Conservation (phyloP, 2,113 vertebrate genomes). For the Myxocyprinus asiaticus region DNA sequence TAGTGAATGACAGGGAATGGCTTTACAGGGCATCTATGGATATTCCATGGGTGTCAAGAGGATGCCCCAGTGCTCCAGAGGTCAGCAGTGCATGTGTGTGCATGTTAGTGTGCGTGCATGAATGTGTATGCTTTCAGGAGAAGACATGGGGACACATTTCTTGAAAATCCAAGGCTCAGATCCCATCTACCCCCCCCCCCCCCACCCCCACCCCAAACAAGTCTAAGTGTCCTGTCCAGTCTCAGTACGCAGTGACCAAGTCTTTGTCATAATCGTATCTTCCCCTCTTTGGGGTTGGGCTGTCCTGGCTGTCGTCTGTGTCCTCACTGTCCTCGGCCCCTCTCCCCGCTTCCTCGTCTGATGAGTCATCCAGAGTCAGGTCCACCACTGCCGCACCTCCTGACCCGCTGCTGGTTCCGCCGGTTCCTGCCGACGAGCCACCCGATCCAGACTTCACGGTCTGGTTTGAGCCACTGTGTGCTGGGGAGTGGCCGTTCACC, state of each 20-base stretch:
- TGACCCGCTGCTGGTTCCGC: slow-evolving; percentile 58
- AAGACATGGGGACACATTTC: slow-evolving; percentile 62
- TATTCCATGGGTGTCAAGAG: slow-evolving; percentile 60
- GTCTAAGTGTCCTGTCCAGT: slow-evolving; percentile 64
- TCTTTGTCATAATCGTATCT: slow-evolving; percentile 94
- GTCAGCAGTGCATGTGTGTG: slow-evolving; percentile 60
- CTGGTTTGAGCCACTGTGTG: slow-evolving; percentile 80
- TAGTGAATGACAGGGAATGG: slow-evolving; percentile 60
- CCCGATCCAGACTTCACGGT: slow-evolving; percentile 82
- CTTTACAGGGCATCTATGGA: slow-evolving; percentile 54
- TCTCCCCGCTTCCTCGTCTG: slow-evolving; percentile 84
- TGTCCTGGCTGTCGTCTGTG: slow-evolving; percentile 88
- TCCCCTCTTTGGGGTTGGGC: slow-evolving; percentile 85
- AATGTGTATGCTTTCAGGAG: slow-evolving; percentile 46
- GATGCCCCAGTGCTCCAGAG: slow-evolving; percentile 59
- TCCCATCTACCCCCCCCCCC: slow-evolving; percentile 51
- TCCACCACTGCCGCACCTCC: slow-evolving; percentile 86
- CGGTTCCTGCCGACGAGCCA: slow-evolving; percentile 62
- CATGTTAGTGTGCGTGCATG: slow-evolving; percentile 56
- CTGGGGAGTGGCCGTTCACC: slow-evolving; percentile 80
- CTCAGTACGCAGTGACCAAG: slow-evolving; percentile 95
- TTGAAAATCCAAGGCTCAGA: slow-evolving; percentile 62
- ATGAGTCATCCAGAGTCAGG: slow-evolving; percentile 95
- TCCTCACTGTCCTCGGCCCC: slow-evolving; percentile 90
- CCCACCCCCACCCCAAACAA: slow-evolving; percentile 49